These are phyloP conservation scores for Venustaconcha ellipsiformis DNA, from an alignment of 1,140 invertebrate genomes.

Conservation along the genomic window DNA sequence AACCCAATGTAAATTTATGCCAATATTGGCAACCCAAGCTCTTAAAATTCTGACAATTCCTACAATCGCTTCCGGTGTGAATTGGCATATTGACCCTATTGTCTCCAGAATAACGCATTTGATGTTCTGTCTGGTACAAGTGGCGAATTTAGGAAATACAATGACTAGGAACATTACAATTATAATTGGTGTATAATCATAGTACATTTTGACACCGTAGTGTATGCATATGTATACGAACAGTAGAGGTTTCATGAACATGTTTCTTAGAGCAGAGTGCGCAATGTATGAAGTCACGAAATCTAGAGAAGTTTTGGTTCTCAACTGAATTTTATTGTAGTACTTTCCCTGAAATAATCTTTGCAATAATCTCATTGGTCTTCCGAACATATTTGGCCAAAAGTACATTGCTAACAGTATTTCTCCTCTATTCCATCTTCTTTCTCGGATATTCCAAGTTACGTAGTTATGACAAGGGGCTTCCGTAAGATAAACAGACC, in stretches of 20 bases:
- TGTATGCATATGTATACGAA: constrained; percentile 18
- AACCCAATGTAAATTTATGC: constrained; percentile 53
- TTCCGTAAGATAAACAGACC: constrained; percentile 26
- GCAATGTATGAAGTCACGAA: constrained; percentile 26
- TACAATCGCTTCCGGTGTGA: constrained; percentile 44
- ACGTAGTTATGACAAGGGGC: constrained; percentile 6
- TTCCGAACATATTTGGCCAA: neutral
- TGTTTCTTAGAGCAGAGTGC: constrained; percentile 24
- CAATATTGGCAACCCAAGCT: constrained; percentile 52
- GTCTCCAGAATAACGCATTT: constrained; percentile 19
- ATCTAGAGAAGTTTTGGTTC: neutral
- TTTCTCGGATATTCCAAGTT: neutral
- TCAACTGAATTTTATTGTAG: neutral
- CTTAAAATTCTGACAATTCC: constrained; percentile 53
- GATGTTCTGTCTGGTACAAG: constrained; percentile 19
- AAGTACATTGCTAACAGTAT: constrained; percentile 47
- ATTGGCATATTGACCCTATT: constrained; percentile 27
- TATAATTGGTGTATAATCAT: constrained; percentile 16
- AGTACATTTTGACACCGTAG: constrained; percentile 15
- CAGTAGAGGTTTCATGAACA: constrained; percentile 34
- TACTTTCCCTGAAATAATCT: neutral
- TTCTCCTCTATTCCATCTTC: constrained; percentile 49
- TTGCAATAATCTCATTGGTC: constrained; percentile 1
- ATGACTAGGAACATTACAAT: constrained; percentile 23
- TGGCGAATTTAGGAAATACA: constrained; percentile 26